phyloP scores from a whole-genome alignment of 2,888 invertebrate genomes.

The Tetragnatha montana region DNA sequence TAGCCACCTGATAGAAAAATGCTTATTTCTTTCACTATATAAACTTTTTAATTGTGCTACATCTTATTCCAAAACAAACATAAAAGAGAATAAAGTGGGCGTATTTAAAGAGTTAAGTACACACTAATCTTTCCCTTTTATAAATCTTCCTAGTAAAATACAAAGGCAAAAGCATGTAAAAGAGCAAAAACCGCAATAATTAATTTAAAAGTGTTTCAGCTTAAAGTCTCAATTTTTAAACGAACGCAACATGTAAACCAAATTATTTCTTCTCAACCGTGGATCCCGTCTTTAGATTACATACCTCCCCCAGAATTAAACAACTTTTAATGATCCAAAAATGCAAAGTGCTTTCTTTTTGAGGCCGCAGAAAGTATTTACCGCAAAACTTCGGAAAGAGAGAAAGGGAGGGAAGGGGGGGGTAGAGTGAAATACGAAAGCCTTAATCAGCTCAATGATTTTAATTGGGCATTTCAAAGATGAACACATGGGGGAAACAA shows the following conservation, averaged over 20 bases:
- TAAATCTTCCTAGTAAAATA: too few relatives aligned
- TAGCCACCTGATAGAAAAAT: too few relatives aligned
- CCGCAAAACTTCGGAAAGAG: constrained; percentile 15
- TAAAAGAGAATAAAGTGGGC: too few relatives aligned
- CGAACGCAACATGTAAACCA: neutral
- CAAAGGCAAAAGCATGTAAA: too few relatives aligned
- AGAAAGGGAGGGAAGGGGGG: neutral
- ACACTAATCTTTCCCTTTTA: too few relatives aligned
- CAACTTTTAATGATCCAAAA: constrained; percentile 18
- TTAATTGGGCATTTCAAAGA: constrained; percentile 43
- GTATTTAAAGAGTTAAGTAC: too few relatives aligned
- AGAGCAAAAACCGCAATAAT: too few relatives aligned
- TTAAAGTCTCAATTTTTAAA: neutral
- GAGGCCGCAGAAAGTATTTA: neutral
- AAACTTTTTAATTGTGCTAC: too few relatives aligned
- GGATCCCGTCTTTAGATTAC: neutral
- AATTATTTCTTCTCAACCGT: neutral
- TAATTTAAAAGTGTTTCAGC: too few relatives aligned
- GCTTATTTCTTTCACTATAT: too few relatives aligned
- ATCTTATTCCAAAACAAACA: too few relatives aligned
- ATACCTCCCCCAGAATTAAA: neutral
- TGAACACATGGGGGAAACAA: constrained; percentile 31
- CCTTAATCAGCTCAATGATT: constrained; percentile 53
- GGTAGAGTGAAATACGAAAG: constrained; percentile 30
- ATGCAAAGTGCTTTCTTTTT: constrained; percentile 17